Base-by-base conservation (phyloP, 2,888 invertebrate species). In the Drosophila meridiana region DNA sequence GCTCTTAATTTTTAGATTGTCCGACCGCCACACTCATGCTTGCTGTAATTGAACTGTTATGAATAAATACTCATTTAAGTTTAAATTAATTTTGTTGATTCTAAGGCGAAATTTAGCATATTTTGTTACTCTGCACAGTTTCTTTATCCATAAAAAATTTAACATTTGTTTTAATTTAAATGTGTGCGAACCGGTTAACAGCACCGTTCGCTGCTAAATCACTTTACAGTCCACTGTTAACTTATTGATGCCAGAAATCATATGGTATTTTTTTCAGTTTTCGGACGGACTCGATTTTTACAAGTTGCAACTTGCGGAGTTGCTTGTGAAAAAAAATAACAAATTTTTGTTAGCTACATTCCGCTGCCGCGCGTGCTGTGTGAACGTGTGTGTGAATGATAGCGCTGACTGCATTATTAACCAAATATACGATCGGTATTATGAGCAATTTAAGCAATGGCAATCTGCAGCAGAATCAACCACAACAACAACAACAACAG, bases 351-450 rank as follows among this genome's bases (percentile, higher is more conserved):
- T 68, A 57, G 70, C 70, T 76, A 69, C 69, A 73, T 73, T 78
- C 71, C 58, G 69, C 76, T 60, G 64, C 43, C 74, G 74, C 71
- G 82, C 81, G 81, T 69, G 69, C 72, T 65, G 74, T 62, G 81
- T 71, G 73, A 78, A 74, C 69, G 78, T 69, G 78, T 69, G 89
- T 70, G 89, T 93, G 92, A 90, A 93, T 93, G 93, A 92, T 93
- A 92, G 91, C 93, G 80, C 86, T 93, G 91, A 93, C 92, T 86
- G 92, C 92, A 78, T 89, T 93, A 77, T 74, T 93, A 80, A 92
- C 92, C 71, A 92, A 92, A 85, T 92, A 92, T 66, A 92, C 92
- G 69, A 83, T 92, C 79, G 91, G 90, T 90, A 92, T 91, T 86
- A 93, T 92, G 92, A 93, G 90, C 87, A 93, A 92, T 83, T 80